These are phyloP conservation scores for Euspilapteryx auroguttella DNA, from an alignment of 2,888 invertebrate species.

Conservation along the genomic window DNA sequence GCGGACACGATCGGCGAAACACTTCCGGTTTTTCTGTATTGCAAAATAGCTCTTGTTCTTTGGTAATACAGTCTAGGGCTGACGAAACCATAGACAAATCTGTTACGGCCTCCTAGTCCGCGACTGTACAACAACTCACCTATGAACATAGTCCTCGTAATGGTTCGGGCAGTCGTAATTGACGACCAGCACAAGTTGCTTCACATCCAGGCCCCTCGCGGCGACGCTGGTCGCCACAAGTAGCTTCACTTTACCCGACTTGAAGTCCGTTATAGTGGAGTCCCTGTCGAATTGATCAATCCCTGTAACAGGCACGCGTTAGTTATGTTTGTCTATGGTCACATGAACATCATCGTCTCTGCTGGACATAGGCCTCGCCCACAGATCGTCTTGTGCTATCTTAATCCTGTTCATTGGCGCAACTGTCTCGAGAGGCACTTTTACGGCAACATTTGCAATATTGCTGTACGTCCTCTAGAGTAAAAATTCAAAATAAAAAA, in stretches of 20 bases:
- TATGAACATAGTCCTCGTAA: constrained; percentile 99
- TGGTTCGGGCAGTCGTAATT: constrained; percentile 99
- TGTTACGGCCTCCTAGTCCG: too few relatives aligned
- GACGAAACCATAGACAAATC: too few relatives aligned
- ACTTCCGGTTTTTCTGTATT: too few relatives aligned
- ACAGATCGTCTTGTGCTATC: neutral
- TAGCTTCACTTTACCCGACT: constrained; percentile 89
- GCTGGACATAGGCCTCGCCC: neutral
- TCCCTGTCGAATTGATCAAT: constrained; percentile 99
- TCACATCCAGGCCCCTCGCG: constrained; percentile 97
- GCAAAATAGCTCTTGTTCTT: too few relatives aligned
- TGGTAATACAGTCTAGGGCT: too few relatives aligned
- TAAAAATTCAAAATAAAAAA: too few relatives aligned
- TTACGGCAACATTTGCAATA: too few relatives aligned
- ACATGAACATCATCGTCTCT: neutral
- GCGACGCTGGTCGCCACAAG: constrained; percentile 98
- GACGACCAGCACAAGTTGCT: constrained; percentile 94
- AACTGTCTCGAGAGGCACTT: too few relatives aligned
- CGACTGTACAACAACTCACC: too few relatives aligned
- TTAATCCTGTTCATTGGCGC: too few relatives aligned
- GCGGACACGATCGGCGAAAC: too few relatives aligned
- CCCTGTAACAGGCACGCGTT: constrained; percentile 61
- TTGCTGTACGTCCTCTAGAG: too few relatives aligned
- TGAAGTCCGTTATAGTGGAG: constrained; percentile 96
- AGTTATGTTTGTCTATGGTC: constrained; percentile 24